Evolutionary conservation across 64 coral and sea anemone genomes (phyloP).

Genomic region (Montipora cactus): DNA sequence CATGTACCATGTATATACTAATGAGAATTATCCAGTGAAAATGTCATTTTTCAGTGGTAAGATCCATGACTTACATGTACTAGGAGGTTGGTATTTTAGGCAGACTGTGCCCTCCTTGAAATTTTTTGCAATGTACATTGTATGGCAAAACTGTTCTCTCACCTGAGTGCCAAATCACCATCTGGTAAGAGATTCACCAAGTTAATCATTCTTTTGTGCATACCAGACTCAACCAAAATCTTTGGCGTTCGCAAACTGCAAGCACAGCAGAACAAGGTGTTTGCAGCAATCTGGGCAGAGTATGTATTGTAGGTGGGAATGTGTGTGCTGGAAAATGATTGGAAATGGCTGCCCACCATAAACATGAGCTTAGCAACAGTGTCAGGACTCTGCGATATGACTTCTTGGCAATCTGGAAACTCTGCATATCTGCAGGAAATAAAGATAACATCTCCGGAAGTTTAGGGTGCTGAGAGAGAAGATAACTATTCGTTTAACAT

Average conservation of each 20-base stretch:
- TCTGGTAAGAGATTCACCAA: conserved; percentile 52
- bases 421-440: conserved; percentile 77
- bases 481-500: too few relatives aligned
- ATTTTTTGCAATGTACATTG: neutral
- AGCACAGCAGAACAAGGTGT: conserved; percentile 90
- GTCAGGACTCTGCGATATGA: conserved; percentile 43
- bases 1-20: too few relatives aligned
- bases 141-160: neutral
- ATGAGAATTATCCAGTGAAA: too few relatives aligned
- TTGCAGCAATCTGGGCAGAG: conserved; percentile 86
- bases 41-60: too few relatives aligned
- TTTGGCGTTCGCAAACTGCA: conserved; percentile 69
- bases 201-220: conserved; percentile 80
- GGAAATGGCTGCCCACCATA: conserved; percentile 76
- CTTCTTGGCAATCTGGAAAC: conserved; percentile 77
- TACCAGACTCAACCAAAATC: conserved; percentile 68
- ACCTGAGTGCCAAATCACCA: conserved; percentile 83
- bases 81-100: too few relatives aligned
- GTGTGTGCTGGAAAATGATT: neutral
- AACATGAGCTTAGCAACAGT: conserved; percentile 78
- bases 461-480: neutral
- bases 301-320: conserved; percentile 55
- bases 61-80: too few relatives aligned
- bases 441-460: neutral
- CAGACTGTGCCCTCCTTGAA: too few relatives aligned